Conservation (phyloP, 2,797 vertebrate species). For the Anniella stebbinsi region DNA sequence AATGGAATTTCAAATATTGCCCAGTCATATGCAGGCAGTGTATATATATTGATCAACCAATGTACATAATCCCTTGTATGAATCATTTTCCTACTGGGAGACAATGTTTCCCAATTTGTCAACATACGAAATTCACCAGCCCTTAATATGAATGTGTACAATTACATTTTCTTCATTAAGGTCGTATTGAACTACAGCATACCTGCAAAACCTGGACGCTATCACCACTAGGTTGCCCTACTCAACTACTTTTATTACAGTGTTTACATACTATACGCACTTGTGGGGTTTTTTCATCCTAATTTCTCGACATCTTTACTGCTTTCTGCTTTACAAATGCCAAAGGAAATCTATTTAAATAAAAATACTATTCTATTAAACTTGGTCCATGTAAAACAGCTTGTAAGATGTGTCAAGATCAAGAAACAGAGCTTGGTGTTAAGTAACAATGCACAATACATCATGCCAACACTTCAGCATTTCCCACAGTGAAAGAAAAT, state of each 20-base stretch:
- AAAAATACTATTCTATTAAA: constrained; percentile 15
- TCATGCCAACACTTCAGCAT: constrained; percentile 13
- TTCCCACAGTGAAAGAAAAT: background rate
- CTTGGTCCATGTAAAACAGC: background rate
- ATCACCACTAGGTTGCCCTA: constrained; percentile 2
- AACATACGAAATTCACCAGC: background rate
- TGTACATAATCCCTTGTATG: background rate
- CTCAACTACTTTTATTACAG: background rate
- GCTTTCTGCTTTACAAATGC: constrained; percentile 16
- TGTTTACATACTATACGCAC: background rate
- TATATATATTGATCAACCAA: background rate
- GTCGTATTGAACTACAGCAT: background rate
- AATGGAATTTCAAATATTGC: background rate
- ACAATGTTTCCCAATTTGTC: background rate
- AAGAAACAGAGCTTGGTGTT: background rate
- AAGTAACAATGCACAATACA: background rate
- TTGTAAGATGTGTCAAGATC: background rate
- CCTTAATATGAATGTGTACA: background rate
- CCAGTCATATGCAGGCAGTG: background rate
- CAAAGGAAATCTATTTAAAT: constrained; percentile 33
- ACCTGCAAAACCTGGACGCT: background rate
- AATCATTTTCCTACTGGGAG: background rate
- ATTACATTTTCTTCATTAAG: background rate
- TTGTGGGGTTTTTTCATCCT: background rate
- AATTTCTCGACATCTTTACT: background rate